Base-by-base conservation (phyloP, 2,888 invertebrate species). In the Altica lythri region DNA sequence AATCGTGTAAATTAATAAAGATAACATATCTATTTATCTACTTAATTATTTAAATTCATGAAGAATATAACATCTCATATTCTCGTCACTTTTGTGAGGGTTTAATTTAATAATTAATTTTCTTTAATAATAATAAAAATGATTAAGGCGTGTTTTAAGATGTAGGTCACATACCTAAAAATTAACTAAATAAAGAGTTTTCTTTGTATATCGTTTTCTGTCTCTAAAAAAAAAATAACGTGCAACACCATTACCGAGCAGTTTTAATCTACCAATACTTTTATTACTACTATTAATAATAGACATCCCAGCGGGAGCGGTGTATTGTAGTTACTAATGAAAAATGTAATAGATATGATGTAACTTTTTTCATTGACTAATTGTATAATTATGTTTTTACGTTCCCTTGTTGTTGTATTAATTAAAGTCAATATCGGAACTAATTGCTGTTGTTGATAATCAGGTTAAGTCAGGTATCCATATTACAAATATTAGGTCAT, bases 321-420 rank as follows among this genome's bases (percentile, higher is more conserved):
- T 37, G 37, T 18, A 47, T 47, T 47, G 25, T 47, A 25, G 47
- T 47, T 18, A 12, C 35, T 47, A 47, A 37, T 47, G 27, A 37
- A 47, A 47, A 47, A 47, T 27, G 22, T 46, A 29, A 47, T 47
- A 37, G 47, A 47, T 47, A 37, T 47, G 35, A 47, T 37, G 29
- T 47, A 47, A 47, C 25, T 17, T 22, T 17, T 4, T 13, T 18
- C 25, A 35, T 46, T 46, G 10, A 46, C 46, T 47, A 37, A 47
- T 47, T 47, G 37, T n/a, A 19, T 40, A 40, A 40, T 47, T 47
- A 37, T 22, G 27, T 32, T 32, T 10, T 17, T 8, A 34, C 16
- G 16, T 34, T 66, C 57, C 38, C 53, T 52, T 53, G 48, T 53
- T 55, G 19, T 22, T 18, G 38, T 18, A 38, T 10, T 38, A 22